phyloP scores from a whole-genome alignment of 2,113 vertebrate genomes.

The Passerina amoena region DNA sequence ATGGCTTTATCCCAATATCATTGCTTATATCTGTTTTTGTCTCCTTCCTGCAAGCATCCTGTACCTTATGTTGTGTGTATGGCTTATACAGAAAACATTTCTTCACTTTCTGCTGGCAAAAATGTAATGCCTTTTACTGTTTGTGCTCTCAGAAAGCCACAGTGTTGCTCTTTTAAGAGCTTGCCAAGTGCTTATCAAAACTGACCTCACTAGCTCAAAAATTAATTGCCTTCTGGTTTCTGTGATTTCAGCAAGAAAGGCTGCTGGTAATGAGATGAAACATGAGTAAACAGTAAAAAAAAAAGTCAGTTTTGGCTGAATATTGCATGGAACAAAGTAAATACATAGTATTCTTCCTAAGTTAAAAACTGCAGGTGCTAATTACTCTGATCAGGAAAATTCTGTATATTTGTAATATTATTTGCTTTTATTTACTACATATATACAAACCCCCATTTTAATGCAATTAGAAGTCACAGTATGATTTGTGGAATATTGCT shows the following conservation, averaged over 20 bases:
- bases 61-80: not conserved
- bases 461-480: not conserved
- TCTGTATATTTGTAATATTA: not conserved
- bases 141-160: not conserved
- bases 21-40: not conserved
- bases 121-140: not conserved
- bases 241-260: not conserved
- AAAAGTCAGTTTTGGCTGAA: not conserved
- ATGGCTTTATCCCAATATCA: not conserved
- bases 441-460: not conserved
- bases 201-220: not conserved
- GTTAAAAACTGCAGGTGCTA: not conserved
- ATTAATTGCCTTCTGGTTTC: not conserved
- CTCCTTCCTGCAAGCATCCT: not conserved
- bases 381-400: not conserved
- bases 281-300: not conserved
- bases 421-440: not conserved
- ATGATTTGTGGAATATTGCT: not conserved
- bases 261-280: not conserved
- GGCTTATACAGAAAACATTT: not conserved
- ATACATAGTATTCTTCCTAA: not conserved
- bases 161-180: not conserved
- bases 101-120: not conserved
- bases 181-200: not conserved
- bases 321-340: not conserved